Percentiles rank a stretch among this genome's conserved stretches.
Conservation (phyloP, 2,888 invertebrate genomes). For the Reticulitermes lucifugus region DNA sequence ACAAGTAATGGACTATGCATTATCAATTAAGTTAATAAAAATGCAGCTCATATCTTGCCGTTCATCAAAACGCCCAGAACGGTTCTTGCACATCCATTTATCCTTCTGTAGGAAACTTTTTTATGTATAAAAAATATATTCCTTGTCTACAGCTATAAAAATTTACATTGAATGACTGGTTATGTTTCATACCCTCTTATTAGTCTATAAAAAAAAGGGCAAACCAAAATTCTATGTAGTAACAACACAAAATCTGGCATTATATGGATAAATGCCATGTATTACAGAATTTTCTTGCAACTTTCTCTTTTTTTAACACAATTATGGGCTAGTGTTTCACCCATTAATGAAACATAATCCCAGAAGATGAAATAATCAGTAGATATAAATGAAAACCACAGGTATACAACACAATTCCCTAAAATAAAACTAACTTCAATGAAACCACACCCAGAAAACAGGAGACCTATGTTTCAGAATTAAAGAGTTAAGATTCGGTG, state of each 20-base stretch:
- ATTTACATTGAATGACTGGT: neutral
- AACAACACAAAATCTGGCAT: neutral
- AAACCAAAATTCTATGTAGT: neutral
- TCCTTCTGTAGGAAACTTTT: neutral
- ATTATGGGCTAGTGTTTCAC: too few species aligned
- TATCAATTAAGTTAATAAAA: neutral
- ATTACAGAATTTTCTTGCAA: too few species aligned
- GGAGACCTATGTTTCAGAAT: too few species aligned
- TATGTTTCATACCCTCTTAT: neutral
- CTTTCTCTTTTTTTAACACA: too few species aligned
- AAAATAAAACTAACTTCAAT: too few species aligned
- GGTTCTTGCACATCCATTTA: neutral
- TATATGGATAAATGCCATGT: neutral
- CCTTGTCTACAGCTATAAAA: neutral
- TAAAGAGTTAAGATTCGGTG: too few species aligned
- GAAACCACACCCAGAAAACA: too few species aligned
- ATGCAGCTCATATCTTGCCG: neutral
- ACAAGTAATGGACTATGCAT: neutral
- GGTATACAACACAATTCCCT: too few species aligned
- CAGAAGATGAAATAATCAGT: too few species aligned
- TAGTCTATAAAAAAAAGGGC: neutral
- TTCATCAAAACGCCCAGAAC: neutral
- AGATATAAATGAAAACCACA: too few species aligned
- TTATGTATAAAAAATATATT: conserved; percentile 18
- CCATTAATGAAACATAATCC: too few species aligned